Percentiles rank a stretch among this genome's conserved stretches.
phyloP scores from a whole-genome alignment of 2,888 invertebrate genomes.

The Coelopa pilipes region DNA sequence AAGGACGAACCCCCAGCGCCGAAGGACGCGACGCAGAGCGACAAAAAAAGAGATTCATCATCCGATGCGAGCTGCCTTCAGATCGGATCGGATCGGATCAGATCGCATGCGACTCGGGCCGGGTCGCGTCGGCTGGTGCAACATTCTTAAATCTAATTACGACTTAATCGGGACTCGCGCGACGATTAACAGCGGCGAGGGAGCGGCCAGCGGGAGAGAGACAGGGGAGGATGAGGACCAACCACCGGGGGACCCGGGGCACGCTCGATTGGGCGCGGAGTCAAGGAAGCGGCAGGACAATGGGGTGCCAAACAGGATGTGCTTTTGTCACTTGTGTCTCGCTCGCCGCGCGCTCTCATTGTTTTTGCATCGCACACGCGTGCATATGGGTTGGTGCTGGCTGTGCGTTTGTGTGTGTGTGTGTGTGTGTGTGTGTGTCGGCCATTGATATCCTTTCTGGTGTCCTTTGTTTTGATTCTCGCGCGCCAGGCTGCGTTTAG shows the following conservation, averaged over 20 bases:
- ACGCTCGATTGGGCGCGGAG: conserved; percentile 20
- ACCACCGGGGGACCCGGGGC: conserved; percentile 38
- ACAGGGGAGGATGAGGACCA: conserved; percentile 34
- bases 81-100: too few relatives aligned
- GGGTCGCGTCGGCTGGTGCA: conserved; percentile 63
- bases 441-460: too few relatives aligned
- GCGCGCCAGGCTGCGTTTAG: too few relatives aligned
- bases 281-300: not conserved
- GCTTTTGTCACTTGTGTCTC: conserved; percentile 17
- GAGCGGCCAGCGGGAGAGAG: conserved; percentile 13
- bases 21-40: conserved; percentile 24
- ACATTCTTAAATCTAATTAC: conserved; percentile 68
- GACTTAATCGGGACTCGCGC: conserved; percentile 63
- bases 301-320: conserved; percentile 24
- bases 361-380: not conserved
- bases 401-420: too few relatives aligned
- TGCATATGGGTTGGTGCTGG: too few relatives aligned
- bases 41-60: conserved; percentile 59
- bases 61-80: conserved; percentile 36
- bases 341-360: not conserved
- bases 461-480: too few relatives aligned
- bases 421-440: too few relatives aligned
- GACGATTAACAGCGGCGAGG: conserved; percentile 34
- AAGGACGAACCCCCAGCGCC: conserved; percentile 28
- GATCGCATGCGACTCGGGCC: not conserved